A percentile compares a stretch with the other conserved stretches of the same genome.
Conservation (phyloP, 2,113 vertebrate species). For the Lepus timidus region DNA sequence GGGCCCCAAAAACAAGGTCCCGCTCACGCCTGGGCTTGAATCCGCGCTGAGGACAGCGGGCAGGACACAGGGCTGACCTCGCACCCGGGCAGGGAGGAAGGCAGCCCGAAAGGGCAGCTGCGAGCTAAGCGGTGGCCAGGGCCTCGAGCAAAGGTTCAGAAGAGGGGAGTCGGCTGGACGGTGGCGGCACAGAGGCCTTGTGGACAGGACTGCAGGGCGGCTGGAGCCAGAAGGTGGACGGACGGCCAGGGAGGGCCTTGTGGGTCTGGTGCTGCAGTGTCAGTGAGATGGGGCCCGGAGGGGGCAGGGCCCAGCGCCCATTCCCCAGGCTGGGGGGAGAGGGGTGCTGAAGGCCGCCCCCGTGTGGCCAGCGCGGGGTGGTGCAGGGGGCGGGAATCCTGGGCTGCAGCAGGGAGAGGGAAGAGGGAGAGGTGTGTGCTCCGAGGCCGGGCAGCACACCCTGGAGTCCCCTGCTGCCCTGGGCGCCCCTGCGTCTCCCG, state of each 20-base stretch:
- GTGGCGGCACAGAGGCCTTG: no score
- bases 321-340: background rate
- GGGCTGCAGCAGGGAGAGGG: background rate
- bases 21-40: no score
- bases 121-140: no score
- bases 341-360: background rate
- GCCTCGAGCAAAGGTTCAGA: no score
- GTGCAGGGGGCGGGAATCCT: rapidly evolving
- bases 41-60: no score
- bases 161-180: no score
- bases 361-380: background rate
- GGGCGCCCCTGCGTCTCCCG: background rate
- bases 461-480: background rate
- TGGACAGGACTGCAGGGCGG: background rate
- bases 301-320: no score
- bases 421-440: background rate
- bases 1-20: no score
- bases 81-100: background rate
- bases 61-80: no score
- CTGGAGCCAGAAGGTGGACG: no score
- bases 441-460: background rate
- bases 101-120: no score
- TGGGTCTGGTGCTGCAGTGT: background rate
- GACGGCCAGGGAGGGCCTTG: background rate
- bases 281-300: rapidly evolving